Evolutionary conservation across 2,797 vertebrate species (phyloP), one percentile per base, ranked within the genome.

Genomic region (Mallotus villosus): DNA sequence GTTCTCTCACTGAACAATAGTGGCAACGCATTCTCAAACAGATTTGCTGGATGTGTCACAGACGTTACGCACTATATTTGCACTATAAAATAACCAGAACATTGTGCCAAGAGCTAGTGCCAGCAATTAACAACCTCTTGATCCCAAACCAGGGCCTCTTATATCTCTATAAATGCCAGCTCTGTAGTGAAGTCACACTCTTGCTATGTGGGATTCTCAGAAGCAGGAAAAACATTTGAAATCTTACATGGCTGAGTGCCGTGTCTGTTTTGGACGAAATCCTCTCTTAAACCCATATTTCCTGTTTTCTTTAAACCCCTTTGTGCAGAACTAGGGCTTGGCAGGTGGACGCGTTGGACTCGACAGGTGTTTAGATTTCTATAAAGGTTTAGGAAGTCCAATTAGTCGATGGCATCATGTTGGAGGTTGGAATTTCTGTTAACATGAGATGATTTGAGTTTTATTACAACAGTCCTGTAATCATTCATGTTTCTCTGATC

Each of bases 41-140:
- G 73, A 81, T 82, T 82, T 71, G 65, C 64, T 75, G 73, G 65
- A 78, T 64, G 74, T 69, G 68, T 72, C 61, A 58, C 70, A 78
- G 77, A 78, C 77, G 53, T 75, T 78, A 78, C 77, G 65, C 53
- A 71, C 51, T 68, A 11, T 61, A 75, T 75, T 41, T 72, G 66
- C 59, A 57, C 60, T 55, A 66, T 74, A 68, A 62, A 65, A 64
- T 51, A 29, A 46, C 32, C 21, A 49, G 69, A 5, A 29, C 49
- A 24, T 19, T 24, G 16, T 37, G 76, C 77, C 77, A 78, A 60
- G 25, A 61, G 16, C 60, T 24, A 22, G 27, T 24, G 77, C 73
- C 77, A 78, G 69, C 77, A 78, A 78, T 74, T 75, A 78, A 69
- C 55, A 41, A 55, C 46, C 59, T 62, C 70, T 58, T 72, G 59